These are phyloP conservation scores for Ochotona princeps DNA, from an alignment of 2,113 vertebrate genomes.

Conservation along the genomic window DNA sequence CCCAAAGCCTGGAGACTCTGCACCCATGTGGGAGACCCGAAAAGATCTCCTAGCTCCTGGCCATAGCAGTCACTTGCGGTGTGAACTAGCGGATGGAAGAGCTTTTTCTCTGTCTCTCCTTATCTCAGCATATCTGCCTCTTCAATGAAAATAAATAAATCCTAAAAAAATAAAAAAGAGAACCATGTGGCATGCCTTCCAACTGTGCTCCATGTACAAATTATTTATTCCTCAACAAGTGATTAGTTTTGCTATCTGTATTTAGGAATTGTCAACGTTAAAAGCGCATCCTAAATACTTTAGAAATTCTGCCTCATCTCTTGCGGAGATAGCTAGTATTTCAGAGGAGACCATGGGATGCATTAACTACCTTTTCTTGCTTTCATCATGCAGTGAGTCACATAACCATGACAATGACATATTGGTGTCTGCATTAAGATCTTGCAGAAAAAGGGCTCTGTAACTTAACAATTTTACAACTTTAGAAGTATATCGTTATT, in stretches of 20 bases:
- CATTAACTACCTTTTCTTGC: neutral
- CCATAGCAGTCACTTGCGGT: too few relatives aligned
- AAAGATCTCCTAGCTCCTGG: too few relatives aligned
- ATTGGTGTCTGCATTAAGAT: neutral
- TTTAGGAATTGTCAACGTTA: neutral
- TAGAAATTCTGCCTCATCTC: neutral
- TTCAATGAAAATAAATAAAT: too few relatives aligned
- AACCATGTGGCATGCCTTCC: neutral
- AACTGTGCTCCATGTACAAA: neutral
- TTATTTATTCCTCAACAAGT: neutral
- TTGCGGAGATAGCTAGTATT: neutral
- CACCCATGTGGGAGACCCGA: too few relatives aligned
- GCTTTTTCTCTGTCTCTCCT: too few relatives aligned
- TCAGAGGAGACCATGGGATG: neutral
- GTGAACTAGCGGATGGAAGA: too few relatives aligned
- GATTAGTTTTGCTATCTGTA: neutral
- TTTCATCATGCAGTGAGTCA: neutral
- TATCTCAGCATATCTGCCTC: too few relatives aligned
- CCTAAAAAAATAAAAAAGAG: neutral
- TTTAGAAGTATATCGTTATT: constrained; percentile 11
- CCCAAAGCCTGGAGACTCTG: too few relatives aligned
- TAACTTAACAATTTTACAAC: neutral
- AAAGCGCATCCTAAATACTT: neutral
- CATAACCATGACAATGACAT: neutral
- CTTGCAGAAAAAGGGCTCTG: neutral